Evolutionary conservation across 2,888 invertebrate genomes (phyloP), one percentile per base, ranked within the genome.

Genomic region (Spatulosminthurus flaviceps): DNA sequence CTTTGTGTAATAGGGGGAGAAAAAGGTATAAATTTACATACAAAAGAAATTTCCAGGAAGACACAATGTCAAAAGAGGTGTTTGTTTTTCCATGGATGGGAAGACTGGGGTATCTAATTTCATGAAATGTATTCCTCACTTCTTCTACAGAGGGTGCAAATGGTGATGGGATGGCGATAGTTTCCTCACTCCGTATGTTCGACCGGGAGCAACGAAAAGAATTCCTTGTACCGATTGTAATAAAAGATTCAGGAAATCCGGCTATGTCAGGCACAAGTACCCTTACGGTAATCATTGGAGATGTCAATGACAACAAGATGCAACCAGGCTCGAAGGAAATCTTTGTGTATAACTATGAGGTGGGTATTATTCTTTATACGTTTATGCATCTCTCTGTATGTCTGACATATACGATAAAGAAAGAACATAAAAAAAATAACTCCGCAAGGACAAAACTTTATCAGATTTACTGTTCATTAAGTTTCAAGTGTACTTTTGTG

Each of bases 191-290:
- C 43, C 91, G 95, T 82, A 94, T 94, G 16, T 98, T 98, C 88
- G 97, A 98, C 87, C 91, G 98, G 82, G 98, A 98, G 88, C 94
- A 95, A 87, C 95, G 96, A 87, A 98, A 98, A 87, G 96, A 97
- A 88, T 97, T 97, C 87, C 91, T 96, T 86, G 95, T 99, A 86
- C 98, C 98, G 0, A 97, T 99, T 86, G 94, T 97, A 28, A 97
- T 99, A 87, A 96, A 95, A 88, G 99, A 99, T 89, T 95, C 95
- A 86, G 97, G 98, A 61, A 95, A 94, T 84, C 96, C 97, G n/a
- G 93, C 94, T 0, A 95, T 97, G 94, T 95, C 96, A 21, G 97
- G 97, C 82, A 97, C 97, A 13, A 96, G 96, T 87, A 97, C 97
- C 0, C 89, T 98, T 51, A 97, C 97, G 0, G 95, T 98, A 29